Base-by-base conservation (phyloP, 1,140 invertebrate genomes). In the Leptinotarsa lineolata region DNA sequence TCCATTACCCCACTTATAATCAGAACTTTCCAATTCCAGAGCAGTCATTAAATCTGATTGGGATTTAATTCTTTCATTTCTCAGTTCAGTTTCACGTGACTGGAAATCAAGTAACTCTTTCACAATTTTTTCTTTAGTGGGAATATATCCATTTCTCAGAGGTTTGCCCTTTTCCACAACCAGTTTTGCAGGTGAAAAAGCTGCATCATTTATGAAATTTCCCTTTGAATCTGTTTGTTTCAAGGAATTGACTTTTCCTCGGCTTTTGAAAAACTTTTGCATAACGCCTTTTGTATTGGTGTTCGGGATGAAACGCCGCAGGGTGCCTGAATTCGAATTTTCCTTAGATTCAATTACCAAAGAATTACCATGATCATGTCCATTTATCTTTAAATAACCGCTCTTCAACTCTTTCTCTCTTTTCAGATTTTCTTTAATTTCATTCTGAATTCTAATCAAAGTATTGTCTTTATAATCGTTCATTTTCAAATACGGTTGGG, bases 251-350 rank as follows among this genome's bases (percentile, higher is more conserved):
- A 83, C 5, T 79, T 80, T 83, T 12, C 83, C 83, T 68, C 82
- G 70, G 16, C 77, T 78, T 78, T 84, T 84, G 21, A 84, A 70
- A 70, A 84, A 84, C 68, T 82, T 83, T 30, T 84, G 81, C 83
- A 84, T 84, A 2, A 84, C 79, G 54, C 83, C 83, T 76, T 80
- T 83, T 8, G 76, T 74, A 12, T 76, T 73, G 13, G 76, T 59
- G 46, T 84, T 83, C 44, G 79, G 82, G 16, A 74, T 76, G 59
- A 82, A 81, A 22, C 73, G 74, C 63, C 71, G n/a, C 21, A 76
- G 72, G 6, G 76, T 76, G 72, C 76, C 77, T 63, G 69, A 46
- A 48, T 68, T 76, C 48, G 46, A 65, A 20, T 58, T 46, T 13
- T 20, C 69, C 18, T 76, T 74, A 1, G 74, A 66, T 58, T 20